Base-by-base conservation (phyloP, 2,113 vertebrate genomes). In the Arenaria interpres region DNA sequence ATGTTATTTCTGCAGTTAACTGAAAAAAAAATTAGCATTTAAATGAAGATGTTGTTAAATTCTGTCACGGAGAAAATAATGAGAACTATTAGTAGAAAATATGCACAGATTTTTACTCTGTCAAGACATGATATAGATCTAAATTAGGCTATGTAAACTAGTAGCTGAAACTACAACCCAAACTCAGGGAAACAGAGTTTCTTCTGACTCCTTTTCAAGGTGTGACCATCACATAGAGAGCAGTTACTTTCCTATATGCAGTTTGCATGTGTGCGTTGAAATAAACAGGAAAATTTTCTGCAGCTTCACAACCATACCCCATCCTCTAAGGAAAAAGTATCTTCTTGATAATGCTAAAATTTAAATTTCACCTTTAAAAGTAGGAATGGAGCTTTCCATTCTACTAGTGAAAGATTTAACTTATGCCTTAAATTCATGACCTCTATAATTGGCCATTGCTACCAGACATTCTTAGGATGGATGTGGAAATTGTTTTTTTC, bases 41-140 rank as follows among this genome's bases (percentile, higher is more conserved):
- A 95, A 93, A 97, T 96, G 22, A 91, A 94, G 85, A 96, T 63
- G 78, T 84, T 69, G 77, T 86, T 93, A 95, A 94, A 93, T 90
- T 89, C 78, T 92, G 88, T 85, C 86, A 85, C 0, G 0, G 25
- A 92, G 56, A 83, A 98, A 97, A 93, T 89, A 85, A 95, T 93
- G 72, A 89, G 84, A 96, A 80, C 73, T 82, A 92, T 95, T 96
- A 95, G 73, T 41, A 95, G 73, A 83, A 87, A 95, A 76, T 62
- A 81, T 37, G 72, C 43, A 79, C 32, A 63, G 81, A 80, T 39
- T 94, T 88, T 78, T 85, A 66, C 53, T 90, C 64, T 68, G 16
- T 78, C 0, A 2, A 95, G 53, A 68, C n/a, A 51, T 41, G 54
- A 71, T 89, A 75, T 16, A 83, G 78, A 46, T 86, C 60, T 86